These are phyloP conservation scores for Koerneria pararmatus DNA, from an alignment of 2,888 invertebrate genomes.

Conservation along the genomic window DNA sequence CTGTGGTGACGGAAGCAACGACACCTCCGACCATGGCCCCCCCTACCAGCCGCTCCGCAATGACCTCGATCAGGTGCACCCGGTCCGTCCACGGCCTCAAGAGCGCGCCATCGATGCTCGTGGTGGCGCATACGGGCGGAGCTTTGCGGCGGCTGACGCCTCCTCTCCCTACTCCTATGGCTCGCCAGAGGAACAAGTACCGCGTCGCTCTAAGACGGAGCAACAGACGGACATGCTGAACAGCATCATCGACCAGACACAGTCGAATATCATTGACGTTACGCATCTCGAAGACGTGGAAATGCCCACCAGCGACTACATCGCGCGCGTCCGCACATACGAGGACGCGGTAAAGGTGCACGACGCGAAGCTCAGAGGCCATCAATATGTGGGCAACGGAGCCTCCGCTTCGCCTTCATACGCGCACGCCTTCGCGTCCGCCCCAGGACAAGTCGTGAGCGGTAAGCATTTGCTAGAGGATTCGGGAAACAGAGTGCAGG, in stretches of 20 bases:
- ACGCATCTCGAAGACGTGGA: constrained; percentile 20
- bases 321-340: constrained; percentile 13
- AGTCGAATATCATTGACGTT: constrained; percentile 22
- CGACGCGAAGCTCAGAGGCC: too few relatives aligned
- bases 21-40: not conserved
- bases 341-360: constrained; percentile 24
- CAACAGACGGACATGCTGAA: constrained; percentile 18
- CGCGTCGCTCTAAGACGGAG: constrained; percentile 18
- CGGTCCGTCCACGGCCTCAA: not conserved
- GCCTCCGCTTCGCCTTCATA: too few relatives aligned
- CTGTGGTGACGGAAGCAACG: constrained; percentile 4
- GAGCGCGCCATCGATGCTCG: too few relatives aligned
- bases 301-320: constrained; percentile 7
- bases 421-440: too few relatives aligned
- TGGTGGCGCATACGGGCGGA: too few relatives aligned
- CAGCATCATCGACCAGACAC: constrained; percentile 21
- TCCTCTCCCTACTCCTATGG: too few relatives aligned
- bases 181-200: not conserved
- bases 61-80: not conserved
- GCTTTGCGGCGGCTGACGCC: too few relatives aligned
- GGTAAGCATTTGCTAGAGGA: constrained; percentile 20
- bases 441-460: too few relatives aligned
- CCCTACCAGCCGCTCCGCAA: constrained; percentile 12
- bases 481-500: not conserved
- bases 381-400: too few relatives aligned